Conservation (phyloP, 2,113 vertebrate species). For the Phrynosoma platyrhinos region DNA sequence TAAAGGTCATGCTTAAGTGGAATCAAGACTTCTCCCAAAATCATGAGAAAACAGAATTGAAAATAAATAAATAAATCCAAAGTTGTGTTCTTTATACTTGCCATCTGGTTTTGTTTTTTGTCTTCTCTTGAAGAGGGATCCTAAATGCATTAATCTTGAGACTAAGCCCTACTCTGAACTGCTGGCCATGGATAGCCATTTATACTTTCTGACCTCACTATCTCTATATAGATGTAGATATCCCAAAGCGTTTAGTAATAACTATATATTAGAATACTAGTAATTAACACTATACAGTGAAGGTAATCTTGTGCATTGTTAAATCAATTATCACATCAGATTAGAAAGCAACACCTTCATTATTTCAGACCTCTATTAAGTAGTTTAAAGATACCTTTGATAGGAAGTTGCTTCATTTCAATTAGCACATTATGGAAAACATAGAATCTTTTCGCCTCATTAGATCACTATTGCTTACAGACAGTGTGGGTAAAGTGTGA, state of each 20-base stretch:
- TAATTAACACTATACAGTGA: background rate
- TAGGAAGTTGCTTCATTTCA: background rate
- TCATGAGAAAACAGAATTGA: background rate
- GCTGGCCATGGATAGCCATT: constrained; percentile 11
- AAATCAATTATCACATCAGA: constrained; percentile 55
- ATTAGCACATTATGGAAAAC: constrained; percentile 39
- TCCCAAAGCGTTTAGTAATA: background rate
- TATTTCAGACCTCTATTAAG: constrained; percentile 54
- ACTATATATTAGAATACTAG: background rate
- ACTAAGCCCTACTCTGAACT: background rate
- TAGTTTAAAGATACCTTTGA: constrained; percentile 56
- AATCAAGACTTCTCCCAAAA: background rate
- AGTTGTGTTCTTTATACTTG: background rate
- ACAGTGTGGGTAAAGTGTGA: too few species aligned
- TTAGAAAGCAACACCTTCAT: constrained; percentile 56
- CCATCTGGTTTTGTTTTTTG: constrained; percentile 1
- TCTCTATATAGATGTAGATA: background rate
- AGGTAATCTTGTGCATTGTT: constrained; percentile 40
- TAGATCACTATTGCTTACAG: constrained; percentile 25
- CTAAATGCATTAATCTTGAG: constrained; percentile 1
- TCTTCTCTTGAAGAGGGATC: background rate
- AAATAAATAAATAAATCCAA: background rate
- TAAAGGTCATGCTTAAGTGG: background rate
- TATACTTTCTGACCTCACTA: constrained; percentile 15
- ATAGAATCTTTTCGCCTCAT: background rate